Evolutionary conservation across 2,113 vertebrate genomes (phyloP).

Genomic region (Pseudolaguvia tuberculata): DNA sequence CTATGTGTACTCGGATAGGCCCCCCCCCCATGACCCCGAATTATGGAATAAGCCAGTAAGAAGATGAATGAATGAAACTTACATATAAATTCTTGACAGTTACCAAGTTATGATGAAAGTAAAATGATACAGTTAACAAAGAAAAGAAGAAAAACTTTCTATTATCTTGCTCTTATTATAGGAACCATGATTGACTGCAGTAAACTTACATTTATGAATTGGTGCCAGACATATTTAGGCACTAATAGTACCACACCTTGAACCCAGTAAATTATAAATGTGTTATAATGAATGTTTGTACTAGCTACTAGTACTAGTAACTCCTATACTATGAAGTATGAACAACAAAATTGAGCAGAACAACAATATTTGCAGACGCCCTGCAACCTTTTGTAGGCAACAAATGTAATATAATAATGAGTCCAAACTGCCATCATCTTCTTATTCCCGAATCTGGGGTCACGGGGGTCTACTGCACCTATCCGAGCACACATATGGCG

Average conservation of each 20-base stretch:
- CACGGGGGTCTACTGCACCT: no score
- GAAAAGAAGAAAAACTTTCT: neutral
- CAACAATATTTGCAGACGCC: slow-evolving; percentile 45
- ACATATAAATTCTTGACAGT: no score
- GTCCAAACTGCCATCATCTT: neutral
- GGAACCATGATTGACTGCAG: slow-evolving; percentile 3
- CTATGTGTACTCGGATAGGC: no score
- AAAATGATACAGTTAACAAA: neutral
- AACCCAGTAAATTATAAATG: slow-evolving; percentile 49
- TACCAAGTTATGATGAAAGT: no score
- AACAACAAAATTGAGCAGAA: slow-evolving; percentile 56
- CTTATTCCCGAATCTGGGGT: no score
- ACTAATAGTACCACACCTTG: slow-evolving; percentile 42
- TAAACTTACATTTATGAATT: slow-evolving; percentile 28
- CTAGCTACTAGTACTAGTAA: slow-evolving; percentile 41
- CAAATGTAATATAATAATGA: neutral
- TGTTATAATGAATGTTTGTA: slow-evolving; percentile 60
- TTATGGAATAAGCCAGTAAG: no score
- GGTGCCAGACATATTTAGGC: slow-evolving; percentile 44
- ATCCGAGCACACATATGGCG: no score
- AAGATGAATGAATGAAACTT: no score
- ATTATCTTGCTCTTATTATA: neutral
- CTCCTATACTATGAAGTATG: slow-evolving; percentile 55
- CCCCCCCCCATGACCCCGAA: no score
- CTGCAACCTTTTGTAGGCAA: slow-evolving; percentile 47